Evolutionary conservation across 2,888 invertebrate species (phyloP).

Genomic region (Hyles lineata): DNA sequence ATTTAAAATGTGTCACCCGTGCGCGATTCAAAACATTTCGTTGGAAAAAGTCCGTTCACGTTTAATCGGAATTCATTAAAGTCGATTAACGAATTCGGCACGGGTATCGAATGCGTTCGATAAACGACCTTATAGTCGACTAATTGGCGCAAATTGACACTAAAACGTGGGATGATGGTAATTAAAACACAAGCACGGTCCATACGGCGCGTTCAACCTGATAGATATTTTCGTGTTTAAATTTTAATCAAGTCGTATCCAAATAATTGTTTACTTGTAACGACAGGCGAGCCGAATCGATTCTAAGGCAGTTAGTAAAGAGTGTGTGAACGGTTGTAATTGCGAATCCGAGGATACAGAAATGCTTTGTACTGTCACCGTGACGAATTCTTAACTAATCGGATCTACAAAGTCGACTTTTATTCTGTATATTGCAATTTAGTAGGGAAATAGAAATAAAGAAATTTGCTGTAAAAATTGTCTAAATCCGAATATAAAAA

Average conservation of each 20-base stretch:
- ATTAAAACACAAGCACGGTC: conserved; percentile 56
- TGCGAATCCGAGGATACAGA: conserved; percentile 10
- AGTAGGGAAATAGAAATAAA: too few species aligned
- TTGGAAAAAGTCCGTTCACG: conserved; percentile 68
- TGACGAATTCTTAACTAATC: conserved; percentile 7
- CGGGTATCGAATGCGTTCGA: conserved; percentile 53
- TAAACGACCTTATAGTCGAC: conserved; percentile 59
- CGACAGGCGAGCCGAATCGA: conserved; percentile 47
- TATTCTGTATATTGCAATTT: too few species aligned
- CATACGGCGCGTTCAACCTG: conserved; percentile 25
- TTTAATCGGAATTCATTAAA: conserved; percentile 75
- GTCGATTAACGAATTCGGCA: conserved; percentile 72
- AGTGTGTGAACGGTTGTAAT: conserved; percentile 46
- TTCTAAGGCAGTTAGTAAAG: conserved; percentile 46
- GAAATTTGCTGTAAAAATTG: not conserved
- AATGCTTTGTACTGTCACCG: conserved; percentile 18
- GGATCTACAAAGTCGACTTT: not conserved
- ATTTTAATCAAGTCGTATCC: conserved; percentile 44
- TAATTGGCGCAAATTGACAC: conserved; percentile 70
- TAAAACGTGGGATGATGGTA: conserved; percentile 59
- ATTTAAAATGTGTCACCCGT: conserved; percentile 83
- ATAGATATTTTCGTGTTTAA: conserved; percentile 46
- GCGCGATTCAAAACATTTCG: conserved; percentile 76
- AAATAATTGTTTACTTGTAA: conserved; percentile 51
- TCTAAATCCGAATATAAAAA: not conserved